Percentiles rank a stretch among this genome's conserved stretches.
phyloP scores from a whole-genome alignment of 2,113 vertebrate genomes.

The Pterocles gutturalis region DNA sequence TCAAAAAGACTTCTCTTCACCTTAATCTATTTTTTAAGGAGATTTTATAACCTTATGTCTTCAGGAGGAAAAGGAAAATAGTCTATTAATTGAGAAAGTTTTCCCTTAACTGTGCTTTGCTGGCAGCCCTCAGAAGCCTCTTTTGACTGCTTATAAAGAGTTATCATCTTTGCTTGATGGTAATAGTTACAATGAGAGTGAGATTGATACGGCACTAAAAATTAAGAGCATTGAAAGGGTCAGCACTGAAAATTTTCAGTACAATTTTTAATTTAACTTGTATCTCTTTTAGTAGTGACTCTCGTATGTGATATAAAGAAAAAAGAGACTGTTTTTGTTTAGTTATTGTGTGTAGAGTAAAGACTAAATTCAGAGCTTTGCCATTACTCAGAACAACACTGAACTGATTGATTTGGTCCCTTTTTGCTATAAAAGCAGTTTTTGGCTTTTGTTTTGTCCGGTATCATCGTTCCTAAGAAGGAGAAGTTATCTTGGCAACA shows the following conservation, averaged over 20 bases:
- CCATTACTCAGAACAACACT: neutral
- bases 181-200: neutral
- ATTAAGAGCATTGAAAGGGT: constrained; percentile 15
- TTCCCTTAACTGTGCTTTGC: constrained; percentile 12
- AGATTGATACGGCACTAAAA: neutral
- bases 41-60: constrained; percentile 12
- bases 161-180: constrained; percentile 21
- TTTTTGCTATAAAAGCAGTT: neutral
- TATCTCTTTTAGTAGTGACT: neutral
- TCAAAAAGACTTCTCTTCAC: constrained; percentile 15
- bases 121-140: neutral
- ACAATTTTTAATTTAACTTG: constrained; percentile 8
- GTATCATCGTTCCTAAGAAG: neutral
- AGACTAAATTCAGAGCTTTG: neutral
- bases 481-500: neutral
- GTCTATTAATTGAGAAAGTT: constrained; percentile 30
- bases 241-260: neutral
- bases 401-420: neutral
- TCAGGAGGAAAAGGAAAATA: constrained; percentile 15
- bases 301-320: neutral
- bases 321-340: neutral
- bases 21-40: constrained; percentile 10
- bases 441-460: neutral
- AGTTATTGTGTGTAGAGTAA: neutral
- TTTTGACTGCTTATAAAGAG: neutral